phyloP scores from a whole-genome alignment of 1,140 invertebrate species.

The Brachionus paranguensis region DNA sequence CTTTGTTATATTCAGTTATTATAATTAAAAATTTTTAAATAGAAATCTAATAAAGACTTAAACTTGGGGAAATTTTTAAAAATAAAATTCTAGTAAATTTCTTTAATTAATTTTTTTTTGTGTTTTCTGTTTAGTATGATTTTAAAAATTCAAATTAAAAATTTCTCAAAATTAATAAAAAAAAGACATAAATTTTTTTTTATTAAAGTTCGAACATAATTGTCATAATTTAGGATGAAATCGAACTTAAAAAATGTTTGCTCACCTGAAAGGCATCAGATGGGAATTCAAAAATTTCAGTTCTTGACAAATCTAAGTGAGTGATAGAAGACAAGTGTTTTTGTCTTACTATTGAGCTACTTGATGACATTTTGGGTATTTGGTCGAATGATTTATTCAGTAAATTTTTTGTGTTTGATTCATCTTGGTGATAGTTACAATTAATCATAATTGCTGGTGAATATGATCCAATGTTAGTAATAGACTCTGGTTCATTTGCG shows the following conservation, averaged over 20 bases:
- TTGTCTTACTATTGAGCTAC: background rate
- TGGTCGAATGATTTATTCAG: background rate
- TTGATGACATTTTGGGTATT: background rate
- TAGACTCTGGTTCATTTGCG: background rate
- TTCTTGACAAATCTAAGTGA: constrained; percentile 35
- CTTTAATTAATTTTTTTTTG: too few relatives aligned
- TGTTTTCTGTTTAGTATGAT: too few relatives aligned
- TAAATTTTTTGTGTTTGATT: background rate
- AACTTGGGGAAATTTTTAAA: too few relatives aligned
- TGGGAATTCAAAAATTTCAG: constrained; percentile 18
- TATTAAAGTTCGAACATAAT: too few relatives aligned
- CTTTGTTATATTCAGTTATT: too few relatives aligned
- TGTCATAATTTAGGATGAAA: too few relatives aligned
- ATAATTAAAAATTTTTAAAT: too few relatives aligned
- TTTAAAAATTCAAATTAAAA: too few relatives aligned
- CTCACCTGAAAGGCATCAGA: constrained; percentile 34
- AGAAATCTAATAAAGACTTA: too few relatives aligned
- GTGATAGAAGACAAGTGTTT: background rate
- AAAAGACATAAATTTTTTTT: too few relatives aligned
- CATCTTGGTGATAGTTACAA: constrained; percentile 1
- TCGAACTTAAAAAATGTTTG: background rate
- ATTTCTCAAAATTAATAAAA: too few relatives aligned
- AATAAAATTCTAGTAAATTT: too few relatives aligned
- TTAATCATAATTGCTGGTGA: constrained; percentile 2
- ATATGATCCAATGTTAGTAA: background rate